Conservation (phyloP, 2,888 invertebrate species). For the Leptinotarsa haldemani region DNA sequence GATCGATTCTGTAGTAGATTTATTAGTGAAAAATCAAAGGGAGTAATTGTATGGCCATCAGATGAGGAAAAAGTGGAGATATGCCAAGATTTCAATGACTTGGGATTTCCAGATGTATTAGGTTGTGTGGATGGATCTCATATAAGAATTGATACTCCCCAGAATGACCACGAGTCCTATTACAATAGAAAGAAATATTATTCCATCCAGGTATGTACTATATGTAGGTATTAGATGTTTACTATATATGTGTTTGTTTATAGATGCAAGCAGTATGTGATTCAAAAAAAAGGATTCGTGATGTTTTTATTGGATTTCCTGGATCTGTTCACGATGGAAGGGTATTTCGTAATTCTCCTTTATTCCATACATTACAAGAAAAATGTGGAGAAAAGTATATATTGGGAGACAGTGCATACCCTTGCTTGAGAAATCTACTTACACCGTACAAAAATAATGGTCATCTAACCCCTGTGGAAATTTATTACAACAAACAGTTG, state of each 20-base stretch:
- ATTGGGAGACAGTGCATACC: conserved; percentile 37
- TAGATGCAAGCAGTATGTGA: conserved; percentile 23
- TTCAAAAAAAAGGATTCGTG: not conserved
- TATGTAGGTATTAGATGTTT: not conserved
- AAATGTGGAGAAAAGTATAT: conserved; percentile 35
- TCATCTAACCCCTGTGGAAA: conserved; percentile 19
- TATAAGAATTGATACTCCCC: conserved; percentile 25
- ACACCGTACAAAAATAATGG: conserved; percentile 34
- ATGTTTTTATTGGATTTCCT: conserved; percentile 30
- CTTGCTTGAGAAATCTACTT: conserved; percentile 27
- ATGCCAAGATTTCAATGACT: not conserved
- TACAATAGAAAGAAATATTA: conserved; percentile 28
- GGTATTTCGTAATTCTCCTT: conserved; percentile 38
- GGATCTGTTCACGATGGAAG: conserved; percentile 43
- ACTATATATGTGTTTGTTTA: not conserved
- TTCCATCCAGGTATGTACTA: conserved; percentile 23
- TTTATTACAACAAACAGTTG: not conserved
- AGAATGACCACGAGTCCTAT: conserved; percentile 22
- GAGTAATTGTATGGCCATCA: conserved; percentile 1
- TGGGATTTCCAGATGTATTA: conserved; percentile 25
- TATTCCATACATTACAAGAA: conserved; percentile 20
- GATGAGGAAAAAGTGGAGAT: conserved; percentile 7
- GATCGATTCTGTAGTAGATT: conserved; percentile 16
- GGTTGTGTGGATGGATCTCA: conserved; percentile 24
- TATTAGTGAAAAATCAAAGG: not conserved